Percentiles rank a stretch among this genome's conserved stretches.
Conservation (phyloP, 2,888 invertebrate species). For the Ochlodes sylvanus region DNA sequence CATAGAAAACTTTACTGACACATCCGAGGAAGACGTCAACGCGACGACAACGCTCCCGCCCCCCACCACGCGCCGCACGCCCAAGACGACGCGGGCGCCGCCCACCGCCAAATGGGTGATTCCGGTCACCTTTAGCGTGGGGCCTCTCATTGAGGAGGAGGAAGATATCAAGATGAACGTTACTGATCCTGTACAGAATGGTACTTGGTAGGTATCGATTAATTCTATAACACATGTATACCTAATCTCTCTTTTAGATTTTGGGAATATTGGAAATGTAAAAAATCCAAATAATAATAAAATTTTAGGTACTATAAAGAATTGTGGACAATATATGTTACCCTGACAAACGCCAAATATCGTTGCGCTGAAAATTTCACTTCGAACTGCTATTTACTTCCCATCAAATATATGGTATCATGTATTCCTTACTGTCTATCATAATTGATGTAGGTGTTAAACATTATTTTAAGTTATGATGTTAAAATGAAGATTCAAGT, state of each 20-base stretch:
- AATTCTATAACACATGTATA: background rate
- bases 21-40: slow-evolving; percentile 68
- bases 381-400: no score
- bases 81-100: slow-evolving; percentile 47
- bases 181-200: slow-evolving; percentile 66
- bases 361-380: background rate
- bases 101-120: slow-evolving; percentile 88
- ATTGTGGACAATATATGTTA: background rate
- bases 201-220: slow-evolving; percentile 64
- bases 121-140: slow-evolving; percentile 91
- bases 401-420: background rate
- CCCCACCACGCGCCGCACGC: slow-evolving; percentile 56
- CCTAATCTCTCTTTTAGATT: no score
- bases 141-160: slow-evolving; percentile 78
- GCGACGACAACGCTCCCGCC: slow-evolving; percentile 63
- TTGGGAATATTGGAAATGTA: no score
- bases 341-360: background rate
- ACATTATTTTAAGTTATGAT: no score
- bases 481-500: no score
- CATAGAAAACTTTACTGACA: slow-evolving; percentile 80
- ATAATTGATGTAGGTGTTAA: background rate
- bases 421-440: background rate
- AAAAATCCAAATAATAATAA: no score
- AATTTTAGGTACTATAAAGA: background rate
- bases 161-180: slow-evolving; percentile 62